Evolutionary conservation across 2,113 vertebrate genomes (phyloP).

Genomic region (Calidris pygmaea): DNA sequence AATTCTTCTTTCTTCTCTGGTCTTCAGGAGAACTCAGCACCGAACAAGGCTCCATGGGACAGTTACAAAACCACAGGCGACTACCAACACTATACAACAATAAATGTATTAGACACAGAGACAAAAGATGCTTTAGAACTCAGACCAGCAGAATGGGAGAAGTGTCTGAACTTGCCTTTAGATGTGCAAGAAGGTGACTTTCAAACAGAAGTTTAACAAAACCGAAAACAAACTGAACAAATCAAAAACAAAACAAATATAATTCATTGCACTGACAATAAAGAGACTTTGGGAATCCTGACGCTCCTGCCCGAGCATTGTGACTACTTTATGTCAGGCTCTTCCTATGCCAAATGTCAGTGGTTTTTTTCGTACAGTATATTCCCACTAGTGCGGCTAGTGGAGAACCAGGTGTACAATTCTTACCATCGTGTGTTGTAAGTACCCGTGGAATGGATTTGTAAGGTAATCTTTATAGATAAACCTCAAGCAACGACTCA

Average conservation of each 20-base stretch:
- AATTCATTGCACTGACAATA: constrained; percentile 88
- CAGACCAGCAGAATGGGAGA: constrained; percentile 97
- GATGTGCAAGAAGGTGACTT: constrained; percentile 99
- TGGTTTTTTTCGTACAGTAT: constrained; percentile 83
- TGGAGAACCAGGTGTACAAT: constrained; percentile 98
- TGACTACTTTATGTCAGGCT: constrained; percentile 83
- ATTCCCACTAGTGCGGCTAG: constrained; percentile 92
- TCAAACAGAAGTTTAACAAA: constrained; percentile 95
- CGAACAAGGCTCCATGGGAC: constrained; percentile 97
- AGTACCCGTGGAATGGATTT: constrained; percentile 97
- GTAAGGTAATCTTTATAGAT: constrained; percentile 93
- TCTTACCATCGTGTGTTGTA: constrained; percentile 99
- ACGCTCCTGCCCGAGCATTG: constrained; percentile 86
- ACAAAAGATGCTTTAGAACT: constrained; percentile 97
- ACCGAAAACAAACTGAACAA: constrained; percentile 37
- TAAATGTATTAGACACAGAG: constrained; percentile 97
- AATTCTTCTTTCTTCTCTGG: constrained; percentile 46
- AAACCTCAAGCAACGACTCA: constrained; percentile 96
- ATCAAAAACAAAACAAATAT: constrained; percentile 54
- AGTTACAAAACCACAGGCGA: constrained; percentile 96
- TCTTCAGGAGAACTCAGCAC: constrained; percentile 91
- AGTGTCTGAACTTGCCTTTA: constrained; percentile 97
- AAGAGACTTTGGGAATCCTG: constrained; percentile 92
- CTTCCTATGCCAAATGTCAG: constrained; percentile 90
- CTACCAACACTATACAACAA: constrained; percentile 98